Conservation (phyloP, 64 coral and sea anemone species). For the Dendrophyllia cribrosa region DNA sequence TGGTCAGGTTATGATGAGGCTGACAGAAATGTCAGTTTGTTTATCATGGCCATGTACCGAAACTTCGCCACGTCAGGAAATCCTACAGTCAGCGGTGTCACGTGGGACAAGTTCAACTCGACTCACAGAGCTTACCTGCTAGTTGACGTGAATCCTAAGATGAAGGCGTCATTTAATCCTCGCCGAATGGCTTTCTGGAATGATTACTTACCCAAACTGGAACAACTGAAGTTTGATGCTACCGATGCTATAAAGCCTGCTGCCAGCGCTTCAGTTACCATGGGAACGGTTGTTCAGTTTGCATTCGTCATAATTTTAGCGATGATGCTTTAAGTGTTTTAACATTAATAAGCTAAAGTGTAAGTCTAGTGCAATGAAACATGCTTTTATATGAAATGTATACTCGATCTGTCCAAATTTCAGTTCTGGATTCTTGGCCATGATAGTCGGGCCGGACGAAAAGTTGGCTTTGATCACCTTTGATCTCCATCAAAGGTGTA, state of each 20-base stretch:
- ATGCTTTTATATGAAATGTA: too few relatives aligned
- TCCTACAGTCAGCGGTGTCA: slow-evolving; percentile 50
- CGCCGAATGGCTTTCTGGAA: slow-evolving; percentile 71
- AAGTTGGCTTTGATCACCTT: too few relatives aligned
- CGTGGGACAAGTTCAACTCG: slow-evolving; percentile 33
- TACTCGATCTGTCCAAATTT: too few relatives aligned
- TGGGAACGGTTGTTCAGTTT: neutral
- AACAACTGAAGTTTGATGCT: neutral
- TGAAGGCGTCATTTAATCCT: slow-evolving; percentile 26
- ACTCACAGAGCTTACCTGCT: slow-evolving; percentile 19
- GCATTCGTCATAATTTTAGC: neutral
- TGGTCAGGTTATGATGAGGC: slow-evolving; percentile 38
- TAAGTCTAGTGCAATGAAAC: too few relatives aligned
- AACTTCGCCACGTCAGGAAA: slow-evolving; percentile 66
- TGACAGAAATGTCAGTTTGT: slow-evolving; percentile 67
- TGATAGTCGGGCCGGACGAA: too few relatives aligned
- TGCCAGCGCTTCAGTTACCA: neutral
- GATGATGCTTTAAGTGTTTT: neutral
- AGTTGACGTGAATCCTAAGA: slow-evolving; percentile 25
- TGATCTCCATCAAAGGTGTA: too few relatives aligned
- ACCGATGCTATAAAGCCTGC: neutral
- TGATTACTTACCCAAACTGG: slow-evolving; percentile 46
- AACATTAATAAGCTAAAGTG: too few relatives aligned
- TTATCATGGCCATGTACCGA: slow-evolving; percentile 53
- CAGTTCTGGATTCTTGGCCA: too few relatives aligned